Conservation (phyloP, 2,113 vertebrate genomes). For the Polypterus senegalus region DNA sequence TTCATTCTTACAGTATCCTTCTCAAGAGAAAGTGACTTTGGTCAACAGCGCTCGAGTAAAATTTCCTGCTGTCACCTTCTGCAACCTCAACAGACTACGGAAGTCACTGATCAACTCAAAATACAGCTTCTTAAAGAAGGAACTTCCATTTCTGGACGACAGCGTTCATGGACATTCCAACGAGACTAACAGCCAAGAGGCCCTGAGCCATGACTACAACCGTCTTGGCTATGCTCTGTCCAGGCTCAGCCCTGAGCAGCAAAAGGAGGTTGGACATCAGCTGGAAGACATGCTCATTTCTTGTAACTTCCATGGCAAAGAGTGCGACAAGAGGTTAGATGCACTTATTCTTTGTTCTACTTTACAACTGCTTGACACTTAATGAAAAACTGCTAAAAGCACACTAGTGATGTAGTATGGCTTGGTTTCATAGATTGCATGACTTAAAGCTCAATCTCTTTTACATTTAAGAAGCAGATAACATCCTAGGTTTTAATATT, state of each 20-base stretch:
- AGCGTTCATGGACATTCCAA: not conserved
- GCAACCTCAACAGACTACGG: slow-evolving; percentile 19
- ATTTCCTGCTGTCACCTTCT: slow-evolving; percentile 22
- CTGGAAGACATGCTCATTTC: slow-evolving; percentile 21
- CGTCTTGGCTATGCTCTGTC: slow-evolving; percentile 15
- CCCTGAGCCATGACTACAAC: not conserved
- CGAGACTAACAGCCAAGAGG: not conserved
- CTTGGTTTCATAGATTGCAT: too few relatives aligned
- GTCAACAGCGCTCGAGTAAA: slow-evolving; percentile 17
- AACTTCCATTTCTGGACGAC: slow-evolving; percentile 2
- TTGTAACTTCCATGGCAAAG: slow-evolving; percentile 17
- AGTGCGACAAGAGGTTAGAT: slow-evolving; percentile 21
- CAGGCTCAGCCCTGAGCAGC: slow-evolving; percentile 8
- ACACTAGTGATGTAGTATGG: too few relatives aligned
- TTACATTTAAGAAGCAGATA: too few relatives aligned
- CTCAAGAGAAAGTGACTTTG: slow-evolving; percentile 20
- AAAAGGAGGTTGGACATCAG: slow-evolving; percentile 16
- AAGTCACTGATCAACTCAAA: slow-evolving; percentile 18
- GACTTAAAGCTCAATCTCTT: too few relatives aligned
- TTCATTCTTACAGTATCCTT: slow-evolving; percentile 16
- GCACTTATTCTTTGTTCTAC: too few relatives aligned
- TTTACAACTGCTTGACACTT: too few relatives aligned
- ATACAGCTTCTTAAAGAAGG: slow-evolving; percentile 7
- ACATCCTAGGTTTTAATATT: too few relatives aligned
- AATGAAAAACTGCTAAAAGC: too few relatives aligned